Evolutionary conservation across 1,140 invertebrate species (phyloP).

Genomic region (Platyscapa corneri): DNA sequence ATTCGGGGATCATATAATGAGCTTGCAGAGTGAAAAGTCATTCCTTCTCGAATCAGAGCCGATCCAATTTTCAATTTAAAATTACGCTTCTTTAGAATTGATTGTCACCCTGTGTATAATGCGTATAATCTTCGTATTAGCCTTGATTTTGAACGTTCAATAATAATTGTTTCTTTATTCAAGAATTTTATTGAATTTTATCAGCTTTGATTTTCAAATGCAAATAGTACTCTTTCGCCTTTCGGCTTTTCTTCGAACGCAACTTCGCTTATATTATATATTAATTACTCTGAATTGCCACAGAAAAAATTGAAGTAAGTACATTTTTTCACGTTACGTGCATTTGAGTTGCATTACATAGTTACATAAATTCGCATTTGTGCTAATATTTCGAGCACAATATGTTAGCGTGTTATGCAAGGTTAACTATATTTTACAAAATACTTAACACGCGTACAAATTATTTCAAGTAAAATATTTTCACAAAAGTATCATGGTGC

Average conservation of each 20-base stretch:
- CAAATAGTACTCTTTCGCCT: neutral
- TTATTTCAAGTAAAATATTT: slow-evolving; percentile 18
- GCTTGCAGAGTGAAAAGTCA: neutral
- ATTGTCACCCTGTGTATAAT: neutral
- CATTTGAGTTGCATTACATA: neutral
- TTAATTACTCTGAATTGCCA: too few relatives aligned
- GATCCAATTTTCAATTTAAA: slow-evolving; percentile 6
- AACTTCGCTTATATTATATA: neutral
- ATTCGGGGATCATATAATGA: neutral
- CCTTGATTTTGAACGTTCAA: neutral
- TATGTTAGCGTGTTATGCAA: slow-evolving; percentile 5
- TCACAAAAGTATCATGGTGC: neutral
- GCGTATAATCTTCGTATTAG: neutral
- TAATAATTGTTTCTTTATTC: neutral
- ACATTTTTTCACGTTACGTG: too few relatives aligned
- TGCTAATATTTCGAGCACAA: neutral
- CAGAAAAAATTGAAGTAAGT: too few relatives aligned
- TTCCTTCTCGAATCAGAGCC: neutral
- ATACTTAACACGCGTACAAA: neutral
- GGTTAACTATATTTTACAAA: neutral
- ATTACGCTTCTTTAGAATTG: neutral
- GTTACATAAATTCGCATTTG: too few relatives aligned
- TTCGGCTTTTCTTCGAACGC: neutral
- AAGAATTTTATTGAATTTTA: too few relatives aligned
- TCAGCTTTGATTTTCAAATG: neutral